Evolutionary conservation across 92 coral and sea anemone species (phyloP), one percentile per base, ranked within the genome.

Genomic region (Heteractis magnifica): DNA sequence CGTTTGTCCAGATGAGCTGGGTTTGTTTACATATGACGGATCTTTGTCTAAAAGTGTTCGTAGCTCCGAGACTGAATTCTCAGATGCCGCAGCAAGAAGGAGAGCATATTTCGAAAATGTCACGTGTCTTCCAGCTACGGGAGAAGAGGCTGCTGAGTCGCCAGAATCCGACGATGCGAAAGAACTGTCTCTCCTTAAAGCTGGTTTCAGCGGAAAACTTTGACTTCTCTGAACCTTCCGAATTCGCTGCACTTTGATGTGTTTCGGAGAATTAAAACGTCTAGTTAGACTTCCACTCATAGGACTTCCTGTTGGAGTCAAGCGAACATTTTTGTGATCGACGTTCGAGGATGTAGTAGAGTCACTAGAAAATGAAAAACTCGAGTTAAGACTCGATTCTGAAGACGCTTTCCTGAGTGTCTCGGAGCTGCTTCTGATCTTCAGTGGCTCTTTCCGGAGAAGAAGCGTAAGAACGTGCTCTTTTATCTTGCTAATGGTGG

Each of bases 1-100:
- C 2, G 94, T 91, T 58, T 88, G 90, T 4, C 94, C 94, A 13
- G 94, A 91, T 11, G 94, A 91, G 74, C 94, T 91, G 18, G 94
- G 94, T 58, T 91, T 91, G 79, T 91, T 91, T 9, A 91, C 64
- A 71, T 91, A 88, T 65, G 79, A 74, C 49, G 94, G 94, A 55
- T 91, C 83, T 77, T 85, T 68, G 71, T 91, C 94, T 56, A 91
- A 72, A 16, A 91, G 85, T 51, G 68, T 62, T 79, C 76, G 64
- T 1, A 91, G 79, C n/a, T 91, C 94, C 19, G 76, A 13, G 15
- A 88, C 87, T 2, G 87, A 65, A 51, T 91, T 88, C 52, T 88
- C 90, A 34, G 89, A 59, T 14, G 94, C 92, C 0, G 94, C 94
- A n/a, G 87, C 86, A 5, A 91, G 88, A 2, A 91, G 82, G 44